Evolutionary conservation across 2,888 invertebrate genomes (phyloP), one percentile per base, ranked within the genome.

Genomic region (Lagria hirta): DNA sequence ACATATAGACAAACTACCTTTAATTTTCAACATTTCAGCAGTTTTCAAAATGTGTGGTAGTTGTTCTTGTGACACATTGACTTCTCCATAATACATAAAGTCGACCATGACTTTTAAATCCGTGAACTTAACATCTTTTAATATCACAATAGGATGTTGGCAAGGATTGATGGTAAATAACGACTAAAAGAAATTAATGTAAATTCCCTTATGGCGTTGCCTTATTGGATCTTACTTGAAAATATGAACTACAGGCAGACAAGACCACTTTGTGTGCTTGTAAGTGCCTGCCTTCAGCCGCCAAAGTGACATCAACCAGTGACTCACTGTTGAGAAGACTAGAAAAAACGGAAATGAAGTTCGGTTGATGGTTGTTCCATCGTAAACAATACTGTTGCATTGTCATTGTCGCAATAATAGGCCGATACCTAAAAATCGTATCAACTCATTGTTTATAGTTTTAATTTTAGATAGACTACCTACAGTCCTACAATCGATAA

Each of bases 311-410:
- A 71, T 93, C 93, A 40, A 92, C 91, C 58, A 93, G 73, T 2
- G 88, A 83, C 68, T 91, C 88, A 61, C 84, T 88, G 68, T 83
- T 86, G 52, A 92, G 75, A 55, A 93, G 76, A 59, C 83, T 84
- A 24, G 89, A 88, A 73, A 93, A 91, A 65, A 89, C 90, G 4
- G 88, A 88, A 62, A 92, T 89, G 70, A 93, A 88, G 72, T 93
- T 93, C 34, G 90, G 90, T 68, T 91, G 91, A 76, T 93, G 92
- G 77, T 92, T 91, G 74, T 93, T 93, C 93, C 93, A 93, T 61
- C 91, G 74, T 46, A 73, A 62, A 62, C 72, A 72, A 59, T 72
- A 72, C 58, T 72, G 72, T 61, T 72, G 72, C 65, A 70, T 71
- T 40, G 71, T 62, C 71, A 71, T 71, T 38, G 44, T 51, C 8